Conservation (phyloP, 2,797 vertebrate genomes). For the Xiphorhynchus erythropygius region DNA sequence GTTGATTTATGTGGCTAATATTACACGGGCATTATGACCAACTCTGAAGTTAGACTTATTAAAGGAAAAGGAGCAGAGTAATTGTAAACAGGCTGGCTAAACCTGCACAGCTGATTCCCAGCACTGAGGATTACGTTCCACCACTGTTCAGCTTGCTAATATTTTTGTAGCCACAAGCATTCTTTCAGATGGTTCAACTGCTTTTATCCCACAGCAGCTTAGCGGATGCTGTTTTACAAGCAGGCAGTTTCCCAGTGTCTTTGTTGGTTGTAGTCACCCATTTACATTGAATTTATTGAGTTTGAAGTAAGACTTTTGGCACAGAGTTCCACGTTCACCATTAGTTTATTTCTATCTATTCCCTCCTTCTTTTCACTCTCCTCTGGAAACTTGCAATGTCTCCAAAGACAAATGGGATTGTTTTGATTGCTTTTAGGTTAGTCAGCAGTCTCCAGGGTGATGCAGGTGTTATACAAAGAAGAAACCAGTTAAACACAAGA, state of each 20-base stretch:
- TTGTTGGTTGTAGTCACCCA: neutral
- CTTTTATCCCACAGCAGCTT: neutral
- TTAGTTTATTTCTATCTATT: neutral
- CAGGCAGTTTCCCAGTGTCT: neutral
- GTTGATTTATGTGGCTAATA: neutral
- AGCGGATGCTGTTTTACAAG: neutral
- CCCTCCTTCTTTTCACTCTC: fast-evolving
- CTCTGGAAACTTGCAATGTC: neutral
- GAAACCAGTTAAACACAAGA: neutral
- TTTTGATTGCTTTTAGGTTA: neutral
- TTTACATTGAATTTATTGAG: neutral
- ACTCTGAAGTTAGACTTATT: neutral
- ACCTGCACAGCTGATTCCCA: neutral
- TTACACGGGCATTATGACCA: neutral
- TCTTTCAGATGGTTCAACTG: neutral
- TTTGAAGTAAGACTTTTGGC: neutral
- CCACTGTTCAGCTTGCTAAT: neutral
- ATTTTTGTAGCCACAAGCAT: neutral
- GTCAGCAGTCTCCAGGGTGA: neutral
- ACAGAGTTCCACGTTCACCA: neutral
- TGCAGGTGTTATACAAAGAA: neutral
- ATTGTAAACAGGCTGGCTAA: neutral
- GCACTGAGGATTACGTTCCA: neutral
- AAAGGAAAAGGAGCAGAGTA: neutral
- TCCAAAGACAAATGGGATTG: neutral